Evolutionary conservation across 2,113 vertebrate species (phyloP), one percentile per base, ranked within the genome.

Genomic region (Hippocampus comes): DNA sequence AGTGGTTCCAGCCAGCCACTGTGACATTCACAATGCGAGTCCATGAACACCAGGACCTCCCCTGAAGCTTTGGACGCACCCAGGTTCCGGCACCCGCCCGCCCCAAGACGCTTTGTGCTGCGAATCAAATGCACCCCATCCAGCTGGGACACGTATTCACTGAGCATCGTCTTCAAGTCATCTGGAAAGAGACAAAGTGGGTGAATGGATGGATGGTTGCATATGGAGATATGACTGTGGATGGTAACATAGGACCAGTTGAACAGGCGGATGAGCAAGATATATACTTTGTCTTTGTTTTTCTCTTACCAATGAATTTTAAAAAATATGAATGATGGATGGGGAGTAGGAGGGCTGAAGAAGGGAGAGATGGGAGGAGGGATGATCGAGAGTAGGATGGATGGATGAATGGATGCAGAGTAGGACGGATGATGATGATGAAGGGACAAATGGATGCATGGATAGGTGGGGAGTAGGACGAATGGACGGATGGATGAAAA

Each of bases 1-100:
- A 97, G 92, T 1, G 96, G 95, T 21, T 97, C 94, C 82, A 97
- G 87, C 96, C 96, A 97, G 60, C 94, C 94, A 0, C 79, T 91
- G 77, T 94, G 94, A 61, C 95, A 96, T 77, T 96, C 94, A 23
- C 94, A 96, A 88, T 94, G 95, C 1, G 95, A 93, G 68, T 96
- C 94, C 94, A 97, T 95, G 88, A 97, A 97, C 83, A 97, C 74
- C 9, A 97, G 85, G 65, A 96, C 92, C 0, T 95, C 94, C 1
- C 95, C 95, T 0, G 88, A 78, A 27, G 95, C 95, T 64, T 92
- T 85, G 69, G 94, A 89, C 14, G 96, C 95, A 46, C 95, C 96
- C 12, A 96, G 83, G 87, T 93, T 90, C 25, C 93, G 94, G 42
- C 95, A 94, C 49, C 90, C 80, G 18, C 90, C 92, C 12, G 92